These are phyloP conservation scores for Cryptocephalus moraei DNA, from an alignment of 2,888 invertebrate species.

Conservation along the genomic window DNA sequence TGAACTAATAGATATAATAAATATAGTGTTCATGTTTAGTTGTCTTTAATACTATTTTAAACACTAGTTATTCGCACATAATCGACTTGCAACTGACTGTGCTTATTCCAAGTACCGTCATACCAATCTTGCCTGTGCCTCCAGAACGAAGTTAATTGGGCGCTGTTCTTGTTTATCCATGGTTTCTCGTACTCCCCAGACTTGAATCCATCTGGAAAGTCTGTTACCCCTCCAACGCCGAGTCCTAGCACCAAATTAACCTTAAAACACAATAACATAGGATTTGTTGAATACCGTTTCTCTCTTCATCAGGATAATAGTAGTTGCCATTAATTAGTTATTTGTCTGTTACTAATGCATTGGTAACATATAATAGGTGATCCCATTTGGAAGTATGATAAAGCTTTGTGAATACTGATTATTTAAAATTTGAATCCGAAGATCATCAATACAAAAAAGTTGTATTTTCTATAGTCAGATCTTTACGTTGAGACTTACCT, in stretches of 20 bases:
- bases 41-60: background rate
- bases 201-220: slow-evolving; percentile 49
- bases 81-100: slow-evolving; percentile 38
- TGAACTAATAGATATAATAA: too few species aligned
- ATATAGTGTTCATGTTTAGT: too few species aligned
- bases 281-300: too few species aligned
- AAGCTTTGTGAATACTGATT: too few species aligned
- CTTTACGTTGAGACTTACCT: slow-evolving; percentile 1
- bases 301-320: too few species aligned
- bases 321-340: too few species aligned
- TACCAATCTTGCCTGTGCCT: slow-evolving; percentile 45
- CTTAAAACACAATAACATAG: slow-evolving; percentile 31
- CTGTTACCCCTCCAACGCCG: slow-evolving; percentile 57
- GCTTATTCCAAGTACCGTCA: slow-evolving; percentile 45
- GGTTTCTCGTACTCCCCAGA: slow-evolving; percentile 46
- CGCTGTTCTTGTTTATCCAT: slow-evolving; percentile 51
- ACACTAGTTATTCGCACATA: slow-evolving; percentile 39
- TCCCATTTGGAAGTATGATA: too few species aligned
- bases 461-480: background rate
- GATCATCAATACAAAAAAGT: background rate
- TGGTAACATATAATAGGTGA: too few species aligned
- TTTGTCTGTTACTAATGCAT: too few species aligned
- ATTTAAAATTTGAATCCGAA: too few species aligned
- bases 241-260: slow-evolving; percentile 58
- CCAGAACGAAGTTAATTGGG: slow-evolving; percentile 53